Evolutionary conservation across 2,113 vertebrate genomes (phyloP).

Genomic region (Speoplatyrhinus poulsoni): DNA sequence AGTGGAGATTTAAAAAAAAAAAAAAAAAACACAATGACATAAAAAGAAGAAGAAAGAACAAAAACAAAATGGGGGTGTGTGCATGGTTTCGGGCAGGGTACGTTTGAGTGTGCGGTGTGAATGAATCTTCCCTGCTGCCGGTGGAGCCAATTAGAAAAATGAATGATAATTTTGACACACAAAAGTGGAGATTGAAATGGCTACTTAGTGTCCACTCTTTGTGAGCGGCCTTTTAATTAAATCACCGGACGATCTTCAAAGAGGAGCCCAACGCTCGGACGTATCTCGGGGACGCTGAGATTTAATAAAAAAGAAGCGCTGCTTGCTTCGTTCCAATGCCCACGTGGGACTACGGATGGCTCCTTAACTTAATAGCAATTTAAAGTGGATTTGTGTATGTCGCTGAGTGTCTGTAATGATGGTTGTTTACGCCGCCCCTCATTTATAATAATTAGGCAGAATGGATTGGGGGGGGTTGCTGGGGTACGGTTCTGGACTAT

Average conservation of each 20-base stretch:
- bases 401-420: slow-evolving; percentile 84
- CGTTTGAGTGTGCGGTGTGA: neutral
- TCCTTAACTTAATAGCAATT: slow-evolving; percentile 85
- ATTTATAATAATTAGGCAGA: slow-evolving; percentile 98
- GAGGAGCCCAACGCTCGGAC: slow-evolving; percentile 67
- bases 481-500: slow-evolving; percentile 87
- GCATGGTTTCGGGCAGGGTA: neutral
- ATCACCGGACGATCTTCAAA: slow-evolving; percentile 63
- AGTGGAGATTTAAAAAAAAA: neutral
- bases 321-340: slow-evolving; percentile 70
- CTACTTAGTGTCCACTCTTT: slow-evolving; percentile 67
- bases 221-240: slow-evolving; percentile 72
- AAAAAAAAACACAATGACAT: too few species aligned
- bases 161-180: slow-evolving; percentile 31
- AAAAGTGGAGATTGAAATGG: slow-evolving; percentile 50
- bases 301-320: slow-evolving; percentile 71
- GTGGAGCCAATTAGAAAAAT: slow-evolving; percentile 37
- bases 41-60: too few species aligned
- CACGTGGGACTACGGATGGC: slow-evolving; percentile 79
- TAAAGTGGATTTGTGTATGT: slow-evolving; percentile 84
- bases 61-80: too few species aligned
- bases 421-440: slow-evolving; percentile 86
- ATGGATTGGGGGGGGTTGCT: slow-evolving; percentile 82
- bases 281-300: slow-evolving; percentile 75
- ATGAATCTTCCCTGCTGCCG: neutral